Percentiles rank a stretch among this genome's conserved stretches.
phyloP scores from a whole-genome alignment of 1,140 invertebrate species.

The Drosophila triauraria region DNA sequence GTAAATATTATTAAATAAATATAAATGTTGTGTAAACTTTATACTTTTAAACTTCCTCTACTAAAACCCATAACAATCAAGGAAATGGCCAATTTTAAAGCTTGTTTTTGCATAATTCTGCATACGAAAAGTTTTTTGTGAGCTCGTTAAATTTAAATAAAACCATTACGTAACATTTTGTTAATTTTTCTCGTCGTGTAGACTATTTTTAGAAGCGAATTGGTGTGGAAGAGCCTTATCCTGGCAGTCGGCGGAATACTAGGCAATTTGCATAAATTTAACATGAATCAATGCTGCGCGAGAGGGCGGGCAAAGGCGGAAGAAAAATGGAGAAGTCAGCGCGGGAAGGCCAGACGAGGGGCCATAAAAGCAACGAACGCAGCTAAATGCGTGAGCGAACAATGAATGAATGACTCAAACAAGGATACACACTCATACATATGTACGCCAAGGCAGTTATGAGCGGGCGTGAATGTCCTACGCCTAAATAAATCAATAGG shows the following conservation, averaged over 20 bases:
- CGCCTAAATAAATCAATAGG: conserved; percentile 56
- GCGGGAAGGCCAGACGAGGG: conserved; percentile 15
- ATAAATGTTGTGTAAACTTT: too few species aligned
- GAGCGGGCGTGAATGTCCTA: conserved; percentile 45
- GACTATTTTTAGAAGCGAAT: conserved; percentile 60
- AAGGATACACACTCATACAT: conserved; percentile 18
- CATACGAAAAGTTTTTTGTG: background rate
- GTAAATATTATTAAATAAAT: too few species aligned
- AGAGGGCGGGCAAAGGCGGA: background rate
- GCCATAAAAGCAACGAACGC: conserved; percentile 38
- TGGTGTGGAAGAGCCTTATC: conserved; percentile 29
- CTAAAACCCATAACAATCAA: too few species aligned
- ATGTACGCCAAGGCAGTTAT: conserved; percentile 21
- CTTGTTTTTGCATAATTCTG: background rate
- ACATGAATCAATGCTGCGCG: conserved; percentile 67
- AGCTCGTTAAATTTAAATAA: background rate
- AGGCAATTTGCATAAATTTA: conserved; percentile 78
- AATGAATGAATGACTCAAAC: conserved; percentile 48
- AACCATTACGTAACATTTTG: conserved; percentile 4
- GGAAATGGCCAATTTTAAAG: too few species aligned
- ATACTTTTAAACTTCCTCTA: too few species aligned
- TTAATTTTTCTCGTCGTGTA: conserved; percentile 22
- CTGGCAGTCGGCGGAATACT: conserved; percentile 41
- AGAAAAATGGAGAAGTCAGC: conserved; percentile 4
- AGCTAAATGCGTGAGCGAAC: conserved; percentile 43